Evolutionary conservation across 2,888 invertebrate species (phyloP), one percentile per base, ranked within the genome.

Genomic region (Apamea sordens): DNA sequence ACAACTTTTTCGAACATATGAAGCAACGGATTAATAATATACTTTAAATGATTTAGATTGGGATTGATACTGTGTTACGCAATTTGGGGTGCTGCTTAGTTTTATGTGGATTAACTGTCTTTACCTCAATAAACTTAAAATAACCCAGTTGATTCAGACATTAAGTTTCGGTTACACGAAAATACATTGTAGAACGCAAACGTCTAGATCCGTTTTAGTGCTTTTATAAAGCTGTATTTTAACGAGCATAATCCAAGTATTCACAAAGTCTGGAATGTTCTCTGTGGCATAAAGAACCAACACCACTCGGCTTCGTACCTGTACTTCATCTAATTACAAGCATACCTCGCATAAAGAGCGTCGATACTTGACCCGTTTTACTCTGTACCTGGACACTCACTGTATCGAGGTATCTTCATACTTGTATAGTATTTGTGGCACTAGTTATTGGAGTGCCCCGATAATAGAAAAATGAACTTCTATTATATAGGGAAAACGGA

Each of bases 391-490:
- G 65, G 56, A 21, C 28, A 65, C 44, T 80, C 44, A 28, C 21
- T 73, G 53, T 56, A 75, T 64, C 61, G 69, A 77, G 21, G n/a
- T 73, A 82, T 56, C 56, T 53, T 75, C 24, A 73, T 86, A 69
- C 68, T 63, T 70, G 65, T 76, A 41, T 47, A 65, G 47, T 65
- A 71, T 79, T 64, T 69, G 24, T 67, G 61, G 44, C 77, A 74
- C 73, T 68, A 70, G 79, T 79, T 41, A 78, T 81, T 80, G 74
- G 67, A 85, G 80, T 80, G 73, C 41, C 76, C 61, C n/a, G 81
- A 88, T 88, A 86, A 84, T 73, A 76, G 83, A 80, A 88, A 81
- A 86, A 78, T 82, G 83, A 81, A 86, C 85, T 73, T 78, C 83
- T 82, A 86, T 86, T 83, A 88, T 85, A 83, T 86, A 82, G 67